Percentiles rank a stretch among this genome's conserved stretches.
phyloP scores from a whole-genome alignment of 2,113 vertebrate genomes.

The Terrapene triunguis region DNA sequence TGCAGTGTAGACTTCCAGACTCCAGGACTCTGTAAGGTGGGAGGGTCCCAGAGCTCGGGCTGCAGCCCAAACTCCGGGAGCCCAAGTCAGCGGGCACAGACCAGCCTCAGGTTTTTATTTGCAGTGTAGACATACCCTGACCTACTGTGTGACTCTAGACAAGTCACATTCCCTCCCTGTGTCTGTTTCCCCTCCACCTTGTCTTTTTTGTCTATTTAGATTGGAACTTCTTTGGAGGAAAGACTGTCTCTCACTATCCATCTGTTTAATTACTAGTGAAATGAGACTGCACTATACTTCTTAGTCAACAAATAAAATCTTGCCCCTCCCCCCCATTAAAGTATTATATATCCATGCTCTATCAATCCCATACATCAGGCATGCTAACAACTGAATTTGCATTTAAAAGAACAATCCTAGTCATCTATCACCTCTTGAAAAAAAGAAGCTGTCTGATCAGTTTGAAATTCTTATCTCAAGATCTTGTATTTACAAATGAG shows the following conservation, averaged over 20 bases:
- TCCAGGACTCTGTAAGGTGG: neutral
- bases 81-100: neutral
- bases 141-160: no score
- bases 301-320: neutral
- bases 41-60: neutral
- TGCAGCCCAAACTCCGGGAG: neutral
- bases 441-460: neutral
- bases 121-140: neutral
- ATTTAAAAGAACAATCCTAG: neutral
- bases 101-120: neutral
- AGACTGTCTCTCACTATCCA: neutral
- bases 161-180: neutral
- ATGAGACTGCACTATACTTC: neutral
- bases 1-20: neutral
- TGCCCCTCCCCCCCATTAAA: neutral
- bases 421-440: neutral
- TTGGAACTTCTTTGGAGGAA: neutral
- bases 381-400: neutral
- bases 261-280: neutral
- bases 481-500: neutral
- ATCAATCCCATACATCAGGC: neutral
- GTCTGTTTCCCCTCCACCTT: neutral
- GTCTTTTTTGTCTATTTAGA: neutral
- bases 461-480: neutral
- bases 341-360: neutral